A percentile compares a stretch with the other conserved stretches of the same genome.
Evolutionary conservation across 2,797 vertebrate genomes (phyloP).

Genomic region (Squalus acanthias): DNA sequence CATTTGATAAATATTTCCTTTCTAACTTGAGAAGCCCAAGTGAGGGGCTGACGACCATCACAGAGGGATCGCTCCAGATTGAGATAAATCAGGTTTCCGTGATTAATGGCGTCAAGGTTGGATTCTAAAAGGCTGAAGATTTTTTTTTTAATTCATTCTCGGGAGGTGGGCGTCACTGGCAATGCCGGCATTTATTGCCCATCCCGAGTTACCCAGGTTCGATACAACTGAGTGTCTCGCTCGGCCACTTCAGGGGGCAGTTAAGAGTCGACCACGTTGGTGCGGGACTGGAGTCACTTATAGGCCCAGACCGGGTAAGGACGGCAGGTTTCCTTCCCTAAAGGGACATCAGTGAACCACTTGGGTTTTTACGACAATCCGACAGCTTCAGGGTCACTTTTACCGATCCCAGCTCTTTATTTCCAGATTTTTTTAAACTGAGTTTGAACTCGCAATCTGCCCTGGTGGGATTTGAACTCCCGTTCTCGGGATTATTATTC

Average conservation of each 20-base stretch:
- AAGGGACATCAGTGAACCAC: background rate
- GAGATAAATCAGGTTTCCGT: background rate
- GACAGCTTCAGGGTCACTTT: background rate
- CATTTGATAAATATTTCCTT: background rate
- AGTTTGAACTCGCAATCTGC: background rate
- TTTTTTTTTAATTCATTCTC: background rate
- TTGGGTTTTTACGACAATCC: background rate
- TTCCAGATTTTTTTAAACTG: constrained; percentile 13
- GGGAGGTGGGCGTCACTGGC: background rate
- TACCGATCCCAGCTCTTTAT: background rate
- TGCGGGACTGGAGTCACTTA: background rate
- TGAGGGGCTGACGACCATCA: background rate
- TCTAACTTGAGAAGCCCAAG: background rate
- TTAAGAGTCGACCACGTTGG: background rate
- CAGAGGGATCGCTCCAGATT: background rate
- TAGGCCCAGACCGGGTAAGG: background rate
- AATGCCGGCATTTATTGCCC: background rate
- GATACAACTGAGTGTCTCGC: background rate
- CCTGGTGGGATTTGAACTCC: background rate
- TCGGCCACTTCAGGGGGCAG: too few species aligned
- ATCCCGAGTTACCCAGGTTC: background rate
- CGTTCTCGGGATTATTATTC: background rate
- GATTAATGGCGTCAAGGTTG: background rate
- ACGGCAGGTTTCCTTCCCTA: background rate
- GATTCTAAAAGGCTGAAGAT: background rate